These are phyloP conservation scores for Fragum fragum DNA, from an alignment of 2,888 invertebrate species.

Conservation along the genomic window DNA sequence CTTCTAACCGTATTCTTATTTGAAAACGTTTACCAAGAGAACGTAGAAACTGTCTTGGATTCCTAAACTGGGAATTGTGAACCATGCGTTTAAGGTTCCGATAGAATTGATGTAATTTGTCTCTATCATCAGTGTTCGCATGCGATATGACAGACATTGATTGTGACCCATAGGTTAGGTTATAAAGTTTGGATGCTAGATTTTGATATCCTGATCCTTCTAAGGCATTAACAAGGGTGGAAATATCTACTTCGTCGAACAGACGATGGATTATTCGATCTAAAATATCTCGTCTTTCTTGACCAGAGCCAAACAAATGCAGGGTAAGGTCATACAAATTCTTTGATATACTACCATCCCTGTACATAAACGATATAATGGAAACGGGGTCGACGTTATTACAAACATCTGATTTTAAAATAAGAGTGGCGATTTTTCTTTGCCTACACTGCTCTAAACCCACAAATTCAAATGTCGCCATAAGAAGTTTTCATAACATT, in stretches of 20 bases:
- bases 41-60: conserved; percentile 50
- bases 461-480: too few species aligned
- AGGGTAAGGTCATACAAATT: not conserved
- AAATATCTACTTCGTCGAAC: not conserved
- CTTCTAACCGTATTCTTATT: conserved; percentile 39
- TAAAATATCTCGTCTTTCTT: not conserved
- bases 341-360: not conserved
- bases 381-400: not conserved
- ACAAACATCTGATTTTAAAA: too few species aligned
- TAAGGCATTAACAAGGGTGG: not conserved
- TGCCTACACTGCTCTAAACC: too few species aligned
- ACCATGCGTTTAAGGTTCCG: conserved; percentile 47
- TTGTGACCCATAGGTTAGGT: too few species aligned
- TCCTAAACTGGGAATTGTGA: conserved; percentile 52
- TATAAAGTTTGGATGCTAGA: not conserved
- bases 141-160: too few species aligned
- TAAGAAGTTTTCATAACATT: too few species aligned
- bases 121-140: too few species aligned
- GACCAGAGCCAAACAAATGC: not conserved
- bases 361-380: not conserved
- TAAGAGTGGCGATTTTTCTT: too few species aligned
- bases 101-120: conserved; percentile 28
- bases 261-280: not conserved
- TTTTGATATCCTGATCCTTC: not conserved
- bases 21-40: conserved; percentile 36